These are phyloP conservation scores for Phyllostomus hastatus DNA, from an alignment of 2,113 vertebrate genomes.

Conservation along the genomic window DNA sequence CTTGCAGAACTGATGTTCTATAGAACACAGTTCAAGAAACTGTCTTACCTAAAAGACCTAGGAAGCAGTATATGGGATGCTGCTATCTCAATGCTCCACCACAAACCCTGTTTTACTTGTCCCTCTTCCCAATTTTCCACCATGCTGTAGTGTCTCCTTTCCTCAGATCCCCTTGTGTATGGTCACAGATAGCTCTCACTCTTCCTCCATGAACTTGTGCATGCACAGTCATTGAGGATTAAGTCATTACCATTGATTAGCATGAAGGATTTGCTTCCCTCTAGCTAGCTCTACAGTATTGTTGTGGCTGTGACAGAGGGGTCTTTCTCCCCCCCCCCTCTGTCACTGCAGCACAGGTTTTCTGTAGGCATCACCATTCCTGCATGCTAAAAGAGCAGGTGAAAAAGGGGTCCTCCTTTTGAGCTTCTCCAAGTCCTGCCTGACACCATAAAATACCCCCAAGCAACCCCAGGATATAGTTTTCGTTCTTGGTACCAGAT, in stretches of 20 bases:
- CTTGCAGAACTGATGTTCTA: background rate
- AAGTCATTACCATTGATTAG: background rate
- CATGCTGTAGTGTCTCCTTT: background rate
- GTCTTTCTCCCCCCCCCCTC: no score
- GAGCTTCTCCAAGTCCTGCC: background rate
- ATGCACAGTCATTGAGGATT: background rate
- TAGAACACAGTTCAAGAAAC: background rate
- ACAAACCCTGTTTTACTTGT: background rate
- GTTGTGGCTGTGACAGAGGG: no score
- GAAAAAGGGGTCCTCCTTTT: background rate
- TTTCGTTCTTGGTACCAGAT: background rate
- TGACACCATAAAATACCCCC: background rate
- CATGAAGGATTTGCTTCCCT: background rate
- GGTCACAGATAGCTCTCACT: background rate
- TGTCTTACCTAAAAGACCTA: background rate
- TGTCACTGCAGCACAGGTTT: background rate
- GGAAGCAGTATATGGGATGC: background rate
- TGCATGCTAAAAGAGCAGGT: background rate
- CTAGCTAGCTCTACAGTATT: background rate
- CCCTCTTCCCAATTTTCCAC: background rate
- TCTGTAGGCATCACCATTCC: background rate
- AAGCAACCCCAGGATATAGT: background rate
- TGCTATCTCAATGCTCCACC: background rate
- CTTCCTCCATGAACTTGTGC: background rate
- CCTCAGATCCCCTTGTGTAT: background rate